Base-by-base conservation (phyloP, 2,797 vertebrate species). In the Onychomys leucogaster region DNA sequence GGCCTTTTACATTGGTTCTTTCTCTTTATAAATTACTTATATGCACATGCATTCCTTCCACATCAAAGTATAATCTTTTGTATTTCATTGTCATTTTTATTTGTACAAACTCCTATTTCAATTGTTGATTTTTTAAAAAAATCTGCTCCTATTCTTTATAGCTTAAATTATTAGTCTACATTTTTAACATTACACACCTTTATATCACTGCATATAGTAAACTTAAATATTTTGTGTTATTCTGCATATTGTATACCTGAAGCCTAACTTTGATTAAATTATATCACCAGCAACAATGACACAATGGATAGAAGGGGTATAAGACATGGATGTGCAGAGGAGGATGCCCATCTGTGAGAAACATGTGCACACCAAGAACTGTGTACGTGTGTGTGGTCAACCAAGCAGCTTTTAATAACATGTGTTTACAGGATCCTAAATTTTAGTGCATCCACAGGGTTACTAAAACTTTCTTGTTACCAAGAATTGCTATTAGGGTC, bases 391-490 rank as follows among this genome's bases (percentile, higher is more conserved):
- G 73, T 67, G 84, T 67, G 46, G 89, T 63, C 73, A 88, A 32
- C 23, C 41, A 81, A 88, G 19, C 76, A 1, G 6, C 10, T 49
- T 69, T 95, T 89, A 92, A 43, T 86, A 65, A 69, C 83, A 7
- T 69, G 3, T 95, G 34, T 55, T 76, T 93, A 52, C 43, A 87
- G 43, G 71, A 90, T 41, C 71, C 21, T 91, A 81, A 69, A 91
- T 91, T 92, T 94, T 65, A 95, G 49, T 69, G 46, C 94, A 83
- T 61, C 12, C 12, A 86, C 23, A 14, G n/a, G 73, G 17, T 96
- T 91, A 65, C 9, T 83, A 76, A 85, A 49, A 81, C 77, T 81
- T 59, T 21, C 81, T 92, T 84, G 6, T 89, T 96, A 86, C 37
- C 46, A 90, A 92, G 83, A 92, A 84, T 84, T 87, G 71, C 23